Conservation (phyloP, 2,888 invertebrate species). For the Ectobius pallidus region DNA sequence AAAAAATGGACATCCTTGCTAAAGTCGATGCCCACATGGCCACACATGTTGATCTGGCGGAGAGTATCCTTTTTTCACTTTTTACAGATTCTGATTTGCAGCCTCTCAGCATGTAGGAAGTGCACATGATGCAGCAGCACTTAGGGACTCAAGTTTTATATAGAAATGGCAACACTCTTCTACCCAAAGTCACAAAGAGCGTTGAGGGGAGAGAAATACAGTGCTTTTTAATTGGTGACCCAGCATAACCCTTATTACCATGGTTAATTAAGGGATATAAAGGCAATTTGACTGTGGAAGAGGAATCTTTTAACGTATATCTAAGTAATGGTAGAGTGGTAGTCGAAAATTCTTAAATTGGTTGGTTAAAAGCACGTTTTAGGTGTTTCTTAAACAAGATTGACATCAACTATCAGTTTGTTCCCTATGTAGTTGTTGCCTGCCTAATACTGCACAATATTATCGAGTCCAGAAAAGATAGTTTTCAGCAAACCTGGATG, state of each 20-base stretch:
- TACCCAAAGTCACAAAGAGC: not conserved
- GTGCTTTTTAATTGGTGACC: not conserved
- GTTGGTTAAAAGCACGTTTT: not conserved
- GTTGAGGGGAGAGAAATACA: not conserved
- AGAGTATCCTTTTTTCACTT: not conserved
- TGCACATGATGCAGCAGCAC: not conserved
- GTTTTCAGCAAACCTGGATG: no score
- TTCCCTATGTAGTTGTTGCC: no score
- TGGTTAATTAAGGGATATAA: not conserved
- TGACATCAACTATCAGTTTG: not conserved
- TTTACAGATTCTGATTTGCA: constrained; percentile 7
- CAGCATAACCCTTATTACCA: not conserved
- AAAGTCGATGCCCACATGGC: no score
- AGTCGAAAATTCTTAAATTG: not conserved
- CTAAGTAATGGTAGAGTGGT: not conserved
- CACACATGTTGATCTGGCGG: no score
- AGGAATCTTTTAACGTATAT: no score
- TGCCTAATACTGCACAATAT: no score
- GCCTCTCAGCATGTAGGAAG: constrained; percentile 16
- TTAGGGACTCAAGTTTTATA: not conserved
- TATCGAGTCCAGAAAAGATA: no score
- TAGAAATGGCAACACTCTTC: not conserved
- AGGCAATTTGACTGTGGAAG: constrained; percentile 1
- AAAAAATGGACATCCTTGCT: no score
- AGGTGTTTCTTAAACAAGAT: not conserved